Percentiles rank a stretch among this genome's conserved stretches.
phyloP scores from a whole-genome alignment of 1,140 invertebrate species.

The Phthorimaea operculella region DNA sequence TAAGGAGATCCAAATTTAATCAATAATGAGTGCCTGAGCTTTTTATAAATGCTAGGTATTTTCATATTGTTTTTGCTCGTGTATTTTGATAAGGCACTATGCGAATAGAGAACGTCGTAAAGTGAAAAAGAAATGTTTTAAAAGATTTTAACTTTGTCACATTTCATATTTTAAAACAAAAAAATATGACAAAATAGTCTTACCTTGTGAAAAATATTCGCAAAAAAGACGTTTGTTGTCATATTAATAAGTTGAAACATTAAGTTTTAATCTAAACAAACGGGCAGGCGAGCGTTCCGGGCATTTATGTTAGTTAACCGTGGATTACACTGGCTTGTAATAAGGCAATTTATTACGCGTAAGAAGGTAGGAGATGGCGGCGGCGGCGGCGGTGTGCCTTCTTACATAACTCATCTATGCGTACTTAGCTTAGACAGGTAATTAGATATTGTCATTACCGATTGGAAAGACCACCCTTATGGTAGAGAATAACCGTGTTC shows the following conservation, averaged over 20 bases:
- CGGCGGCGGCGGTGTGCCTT: too few relatives aligned
- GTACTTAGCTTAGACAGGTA: background rate
- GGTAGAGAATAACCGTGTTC: too few relatives aligned
- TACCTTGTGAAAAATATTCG: slow-evolving; percentile 6
- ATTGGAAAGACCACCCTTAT: too few relatives aligned
- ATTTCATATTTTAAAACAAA: background rate
- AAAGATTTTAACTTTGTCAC: background rate
- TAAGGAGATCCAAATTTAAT: too few relatives aligned
- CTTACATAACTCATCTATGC: slow-evolving; percentile 1
- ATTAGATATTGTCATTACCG: too few relatives aligned
- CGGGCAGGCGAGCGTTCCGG: slow-evolving; percentile 35
- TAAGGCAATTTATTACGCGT: slow-evolving; percentile 53
- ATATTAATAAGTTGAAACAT: slow-evolving; percentile 39
- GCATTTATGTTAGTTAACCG: slow-evolving; percentile 64
- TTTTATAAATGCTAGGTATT: too few relatives aligned
- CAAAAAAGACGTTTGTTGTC: slow-evolving; percentile 14
- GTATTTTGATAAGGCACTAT: too few relatives aligned
- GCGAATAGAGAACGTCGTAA: too few relatives aligned
- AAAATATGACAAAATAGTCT: background rate
- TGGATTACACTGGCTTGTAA: slow-evolving; percentile 56
- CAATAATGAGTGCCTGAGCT: too few relatives aligned
- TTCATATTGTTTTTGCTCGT: too few relatives aligned
- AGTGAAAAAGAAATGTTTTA: too few relatives aligned
- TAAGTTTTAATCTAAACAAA: slow-evolving; percentile 66
- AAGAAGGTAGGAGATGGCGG: background rate